Evolutionary conservation across 2,113 vertebrate genomes (phyloP).

Genomic region (Chionomys nivalis): DNA sequence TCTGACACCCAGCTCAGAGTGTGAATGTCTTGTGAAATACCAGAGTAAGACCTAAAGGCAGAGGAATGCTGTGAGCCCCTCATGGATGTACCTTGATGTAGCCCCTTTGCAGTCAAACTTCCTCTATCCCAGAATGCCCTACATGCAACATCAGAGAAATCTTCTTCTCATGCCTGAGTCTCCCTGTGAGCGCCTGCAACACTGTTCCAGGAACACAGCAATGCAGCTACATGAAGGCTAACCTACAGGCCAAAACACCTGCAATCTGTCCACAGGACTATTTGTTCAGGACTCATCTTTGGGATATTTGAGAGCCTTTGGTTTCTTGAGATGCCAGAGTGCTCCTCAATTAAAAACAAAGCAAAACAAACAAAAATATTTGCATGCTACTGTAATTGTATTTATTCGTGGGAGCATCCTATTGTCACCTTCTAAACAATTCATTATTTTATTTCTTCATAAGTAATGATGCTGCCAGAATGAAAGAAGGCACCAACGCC

Average conservation of each 20-base stretch:
- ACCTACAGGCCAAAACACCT: not conserved
- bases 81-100: not conserved
- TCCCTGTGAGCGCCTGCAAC: not conserved
- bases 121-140: not conserved
- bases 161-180: not conserved
- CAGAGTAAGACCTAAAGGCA: not conserved
- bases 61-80: not conserved
- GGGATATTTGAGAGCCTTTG: not conserved
- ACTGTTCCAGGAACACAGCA: not conserved
- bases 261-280: not conserved
- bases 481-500: not conserved
- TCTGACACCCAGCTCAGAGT: not conserved
- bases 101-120: not conserved
- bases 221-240: not conserved
- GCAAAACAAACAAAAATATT: conserved; percentile 24
- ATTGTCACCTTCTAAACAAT: conserved; percentile 14
- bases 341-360: conserved; percentile 32
- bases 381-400: not conserved
- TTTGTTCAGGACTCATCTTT: not conserved
- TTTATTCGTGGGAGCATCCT: not conserved
- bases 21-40: not conserved
- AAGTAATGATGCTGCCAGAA: conserved; percentile 24
- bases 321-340: not conserved
- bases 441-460: conserved; percentile 33
- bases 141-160: not conserved